Percentiles rank a stretch among this genome's conserved stretches.
Evolutionary conservation across 2,888 invertebrate genomes (phyloP).

Genomic region (Rhorus exstirpatorius): DNA sequence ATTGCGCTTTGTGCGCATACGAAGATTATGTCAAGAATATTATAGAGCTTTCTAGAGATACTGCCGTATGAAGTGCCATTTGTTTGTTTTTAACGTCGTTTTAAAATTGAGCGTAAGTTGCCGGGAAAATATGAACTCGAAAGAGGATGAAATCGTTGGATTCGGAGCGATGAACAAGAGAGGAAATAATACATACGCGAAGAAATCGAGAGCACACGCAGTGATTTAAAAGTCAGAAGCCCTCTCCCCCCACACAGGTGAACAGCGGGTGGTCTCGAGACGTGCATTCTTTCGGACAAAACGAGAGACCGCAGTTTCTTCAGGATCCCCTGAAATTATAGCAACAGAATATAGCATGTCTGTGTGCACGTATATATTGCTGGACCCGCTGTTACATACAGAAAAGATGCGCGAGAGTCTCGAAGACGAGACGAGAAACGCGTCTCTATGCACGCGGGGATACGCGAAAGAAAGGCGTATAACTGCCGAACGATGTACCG

Average conservation of each 20-base stretch:
- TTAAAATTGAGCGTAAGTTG: background rate
- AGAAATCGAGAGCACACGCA: conserved; percentile 49
- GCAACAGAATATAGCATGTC: conserved; percentile 30
- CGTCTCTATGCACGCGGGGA: conserved; percentile 27
- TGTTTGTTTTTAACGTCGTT: background rate
- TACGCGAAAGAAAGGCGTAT: conserved; percentile 32
- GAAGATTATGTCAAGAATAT: too few species aligned
- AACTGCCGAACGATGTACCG: conserved; percentile 22
- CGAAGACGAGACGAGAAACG: conserved; percentile 41
- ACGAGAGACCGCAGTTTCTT: conserved; percentile 35
- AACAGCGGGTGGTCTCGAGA: conserved; percentile 60
- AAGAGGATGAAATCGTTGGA: background rate
- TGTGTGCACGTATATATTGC: conserved; percentile 11
- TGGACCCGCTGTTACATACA: background rate
- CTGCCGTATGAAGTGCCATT: too few species aligned
- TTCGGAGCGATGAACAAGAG: conserved; percentile 1
- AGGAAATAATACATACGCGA: conserved; percentile 17
- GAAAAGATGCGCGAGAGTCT: conserved; percentile 17
- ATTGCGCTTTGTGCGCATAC: too few species aligned
- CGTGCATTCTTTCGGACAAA: conserved; percentile 45
- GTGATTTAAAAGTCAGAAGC: conserved; percentile 56
- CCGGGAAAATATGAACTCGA: background rate
- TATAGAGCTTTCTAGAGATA: too few species aligned
- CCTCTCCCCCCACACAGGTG: conserved; percentile 9
- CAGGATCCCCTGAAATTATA: conserved; percentile 58